Evolutionary conservation across 2,797 vertebrate species (phyloP).

Genomic region (Onychomys arenicola): DNA sequence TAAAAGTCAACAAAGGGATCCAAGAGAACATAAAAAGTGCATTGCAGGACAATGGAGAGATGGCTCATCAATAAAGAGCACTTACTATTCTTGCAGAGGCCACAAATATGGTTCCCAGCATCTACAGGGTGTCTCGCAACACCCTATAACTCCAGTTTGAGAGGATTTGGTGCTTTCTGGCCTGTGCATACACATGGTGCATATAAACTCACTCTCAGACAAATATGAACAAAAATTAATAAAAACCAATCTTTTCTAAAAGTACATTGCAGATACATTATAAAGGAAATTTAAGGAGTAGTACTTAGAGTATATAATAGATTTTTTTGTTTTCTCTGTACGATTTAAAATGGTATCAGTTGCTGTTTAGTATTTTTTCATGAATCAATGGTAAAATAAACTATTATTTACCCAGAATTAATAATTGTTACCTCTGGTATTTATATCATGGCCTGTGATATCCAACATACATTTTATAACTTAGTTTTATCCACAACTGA

Average conservation of each 20-base stretch:
- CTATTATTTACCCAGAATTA: background rate
- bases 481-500: background rate
- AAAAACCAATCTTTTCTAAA: background rate
- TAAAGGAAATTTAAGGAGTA: constrained; percentile 15
- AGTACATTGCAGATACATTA: background rate
- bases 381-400: constrained; percentile 18
- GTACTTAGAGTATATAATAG: constrained; percentile 3
- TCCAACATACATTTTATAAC: background rate
- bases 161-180: background rate
- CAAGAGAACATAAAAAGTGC: constrained; percentile 48
- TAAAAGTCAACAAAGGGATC: constrained; percentile 65
- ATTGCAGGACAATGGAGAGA: background rate
- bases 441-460: too few species aligned
- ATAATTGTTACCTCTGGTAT: background rate
- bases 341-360: background rate
- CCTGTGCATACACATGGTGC: background rate
- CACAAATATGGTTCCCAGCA: background rate
- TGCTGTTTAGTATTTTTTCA: background rate
- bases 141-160: background rate
- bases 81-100: background rate
- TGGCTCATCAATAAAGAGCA: background rate
- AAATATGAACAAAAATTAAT: background rate
- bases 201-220: background rate
- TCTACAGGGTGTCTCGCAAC: background rate
- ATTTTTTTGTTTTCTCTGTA: background rate